Evolutionary conservation across 2,113 vertebrate species (phyloP), one percentile per base, ranked within the genome.

Genomic region (Chlorodrepanis virens): DNA sequence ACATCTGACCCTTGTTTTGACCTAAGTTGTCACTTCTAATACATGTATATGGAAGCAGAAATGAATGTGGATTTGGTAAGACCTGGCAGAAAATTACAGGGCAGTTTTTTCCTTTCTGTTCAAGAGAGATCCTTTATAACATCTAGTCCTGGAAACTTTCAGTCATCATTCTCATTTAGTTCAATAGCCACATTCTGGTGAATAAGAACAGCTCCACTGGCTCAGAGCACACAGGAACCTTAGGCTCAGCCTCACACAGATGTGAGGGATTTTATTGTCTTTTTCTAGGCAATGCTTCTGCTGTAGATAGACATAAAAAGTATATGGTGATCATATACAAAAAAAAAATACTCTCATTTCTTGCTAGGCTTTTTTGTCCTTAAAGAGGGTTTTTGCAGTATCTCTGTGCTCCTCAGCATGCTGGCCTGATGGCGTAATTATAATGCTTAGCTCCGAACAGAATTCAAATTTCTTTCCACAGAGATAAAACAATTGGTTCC

Each of bases 121-220:
- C 76, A 90, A 95, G 64, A 25, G 64, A 96, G 61, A 87, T 87
- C 42, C 74, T 90, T 90, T 65, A 50, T 52, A 75, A 84, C 67
- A 81, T 71, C 31, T 60, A 81, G 88, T 37, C 60, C 72, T 96
- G 90, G 96, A 97, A 97, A 95, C 40, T 95, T 75, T 90, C 83
- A 72, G 69, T 71, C 77, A 78, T 49, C 49, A 93, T 76, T 94
- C 80, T 90, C 5, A 0, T 60, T 68, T 49, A 68, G 53, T 89
- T 94, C 80, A 93, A 61, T 45, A 60, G 80, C 65, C 1, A 3
- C 83, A 69, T 89, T 96, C 88, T 95, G 93, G 80, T 65, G 85
- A 79, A 35, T n/a, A 61, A 85, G 81, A 61, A 63, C 56, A 75
- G 42, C 42, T 75, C 56, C 45, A 60, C 31, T 75, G 25, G 68